Evolutionary conservation across 2,888 invertebrate genomes (phyloP).

Genomic region (Cheilosia soror): DNA sequence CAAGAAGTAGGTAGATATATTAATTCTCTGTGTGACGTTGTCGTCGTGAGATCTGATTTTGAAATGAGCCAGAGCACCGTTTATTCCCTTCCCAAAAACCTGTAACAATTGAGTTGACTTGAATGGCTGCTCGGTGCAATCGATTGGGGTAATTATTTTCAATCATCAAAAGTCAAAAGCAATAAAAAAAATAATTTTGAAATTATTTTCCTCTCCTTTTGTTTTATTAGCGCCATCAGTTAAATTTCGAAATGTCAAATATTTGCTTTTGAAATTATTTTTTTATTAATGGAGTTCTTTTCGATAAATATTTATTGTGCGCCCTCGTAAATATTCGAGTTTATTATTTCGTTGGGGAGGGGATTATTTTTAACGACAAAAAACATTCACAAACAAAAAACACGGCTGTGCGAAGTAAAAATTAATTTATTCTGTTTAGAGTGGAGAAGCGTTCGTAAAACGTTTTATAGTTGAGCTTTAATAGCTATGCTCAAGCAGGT

Average conservation of each 20-base stretch:
- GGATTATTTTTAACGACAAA: not conserved
- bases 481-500: not conserved
- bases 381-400: too few species aligned
- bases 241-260: constrained; percentile 23
- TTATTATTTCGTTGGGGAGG: not conserved
- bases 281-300: not conserved
- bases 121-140: constrained; percentile 25
- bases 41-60: constrained; percentile 46
- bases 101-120: constrained; percentile 4
- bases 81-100: constrained; percentile 2
- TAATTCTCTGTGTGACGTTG: constrained; percentile 22
- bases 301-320: constrained; percentile 34
- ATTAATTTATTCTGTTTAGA: constrained; percentile 10
- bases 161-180: constrained; percentile 58
- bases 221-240: constrained; percentile 60
- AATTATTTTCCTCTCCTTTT: not conserved
- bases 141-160: constrained; percentile 54
- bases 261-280: not conserved
- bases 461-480: constrained; percentile 1
- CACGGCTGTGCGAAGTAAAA: not conserved
- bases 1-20: not conserved
- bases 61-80: constrained; percentile 28
- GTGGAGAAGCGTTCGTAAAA: not conserved
- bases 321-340: constrained; percentile 12
- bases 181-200: constrained; percentile 50